Evolutionary conservation across 2,797 vertebrate genomes (phyloP).

Genomic region (Cuniculus paca): DNA sequence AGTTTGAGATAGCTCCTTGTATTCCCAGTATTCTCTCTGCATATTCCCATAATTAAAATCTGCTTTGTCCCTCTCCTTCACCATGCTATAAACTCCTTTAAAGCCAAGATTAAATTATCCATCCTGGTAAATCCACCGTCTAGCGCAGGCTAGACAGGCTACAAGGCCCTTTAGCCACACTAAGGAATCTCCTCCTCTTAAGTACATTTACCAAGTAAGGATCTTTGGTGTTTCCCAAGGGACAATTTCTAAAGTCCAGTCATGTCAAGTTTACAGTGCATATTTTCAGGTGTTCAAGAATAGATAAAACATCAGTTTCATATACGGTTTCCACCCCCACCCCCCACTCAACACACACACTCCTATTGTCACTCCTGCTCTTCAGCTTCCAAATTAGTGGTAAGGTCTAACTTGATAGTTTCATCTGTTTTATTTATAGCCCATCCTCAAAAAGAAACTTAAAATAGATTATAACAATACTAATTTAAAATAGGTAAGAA

Average conservation of each 20-base stretch:
- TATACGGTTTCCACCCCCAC: background rate
- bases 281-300: background rate
- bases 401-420: conserved; percentile 44
- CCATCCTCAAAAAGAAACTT: conserved; percentile 37
- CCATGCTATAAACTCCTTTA: background rate
- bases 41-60: background rate
- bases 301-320: background rate
- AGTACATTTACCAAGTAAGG: background rate
- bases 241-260: background rate
- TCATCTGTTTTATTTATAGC: conserved; percentile 3
- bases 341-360: too few relatives aligned
- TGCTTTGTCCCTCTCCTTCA: background rate
- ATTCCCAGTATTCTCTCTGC: background rate
- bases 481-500: conserved; percentile 27
- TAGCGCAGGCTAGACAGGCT: background rate
- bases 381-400: background rate
- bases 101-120: background rate
- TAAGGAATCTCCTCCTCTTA: background rate
- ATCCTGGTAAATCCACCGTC: background rate
- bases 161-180: background rate
- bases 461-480: background rate
- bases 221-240: background rate
- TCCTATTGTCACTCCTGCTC: background rate
- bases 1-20: background rate
- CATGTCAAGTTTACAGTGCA: background rate